A percentile compares a stretch with the other conserved stretches of the same genome.
Evolutionary conservation across 1,140 invertebrate genomes (phyloP).

Genomic region (Parasteatoda tepidariorum): DNA sequence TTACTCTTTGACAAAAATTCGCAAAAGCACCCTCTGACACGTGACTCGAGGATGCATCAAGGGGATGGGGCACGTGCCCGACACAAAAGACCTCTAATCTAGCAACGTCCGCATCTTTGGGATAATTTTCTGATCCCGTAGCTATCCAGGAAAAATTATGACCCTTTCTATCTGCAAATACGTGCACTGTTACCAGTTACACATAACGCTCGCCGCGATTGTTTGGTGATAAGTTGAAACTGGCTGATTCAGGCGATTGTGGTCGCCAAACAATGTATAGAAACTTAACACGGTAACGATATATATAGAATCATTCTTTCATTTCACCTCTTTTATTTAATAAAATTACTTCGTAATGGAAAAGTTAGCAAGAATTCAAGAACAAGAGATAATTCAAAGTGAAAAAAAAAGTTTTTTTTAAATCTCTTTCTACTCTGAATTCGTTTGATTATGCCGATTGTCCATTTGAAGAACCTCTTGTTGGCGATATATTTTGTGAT

Average conservation of each 20-base stretch:
- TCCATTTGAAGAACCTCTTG: too few species aligned
- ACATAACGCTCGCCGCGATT: background rate
- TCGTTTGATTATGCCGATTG: too few species aligned
- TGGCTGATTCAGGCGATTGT: background rate
- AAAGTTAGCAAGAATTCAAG: background rate
- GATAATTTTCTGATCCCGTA: background rate
- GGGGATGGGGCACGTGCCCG: background rate
- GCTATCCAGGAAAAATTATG: background rate
- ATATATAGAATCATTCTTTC: too few species aligned
- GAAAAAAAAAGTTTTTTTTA: too few species aligned
- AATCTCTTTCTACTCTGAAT: too few species aligned
- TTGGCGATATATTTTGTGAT: too few species aligned
- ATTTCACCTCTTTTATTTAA: background rate
- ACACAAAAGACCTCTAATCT: background rate
- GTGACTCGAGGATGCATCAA: slow-evolving; percentile 6
- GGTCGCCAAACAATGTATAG: background rate
- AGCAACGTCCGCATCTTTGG: background rate
- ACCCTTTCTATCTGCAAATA: background rate
- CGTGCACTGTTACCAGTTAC: background rate
- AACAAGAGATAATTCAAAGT: too few species aligned
- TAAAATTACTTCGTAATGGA: background rate
- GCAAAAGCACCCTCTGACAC: background rate
- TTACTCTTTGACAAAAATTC: background rate
- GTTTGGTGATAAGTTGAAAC: background rate
- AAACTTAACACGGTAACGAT: background rate